These are phyloP conservation scores for Sebastiscus tertius DNA, from an alignment of 2,797 vertebrate genomes.

Conservation along the genomic window DNA sequence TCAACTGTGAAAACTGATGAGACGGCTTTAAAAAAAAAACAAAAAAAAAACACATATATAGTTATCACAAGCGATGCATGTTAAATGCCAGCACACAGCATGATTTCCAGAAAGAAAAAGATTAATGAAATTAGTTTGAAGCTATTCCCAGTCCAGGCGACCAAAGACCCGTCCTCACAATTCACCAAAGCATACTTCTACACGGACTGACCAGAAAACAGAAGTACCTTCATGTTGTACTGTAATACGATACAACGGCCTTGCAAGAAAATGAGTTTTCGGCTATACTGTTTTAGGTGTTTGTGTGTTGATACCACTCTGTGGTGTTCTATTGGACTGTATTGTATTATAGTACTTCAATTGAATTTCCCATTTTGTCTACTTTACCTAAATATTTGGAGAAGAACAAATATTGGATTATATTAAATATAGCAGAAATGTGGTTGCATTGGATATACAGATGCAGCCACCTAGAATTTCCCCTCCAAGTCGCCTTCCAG, in stretches of 20 bases:
- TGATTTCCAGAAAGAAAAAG: constrained; percentile 40
- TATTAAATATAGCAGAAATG: neutral
- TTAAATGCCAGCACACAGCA: constrained; percentile 57
- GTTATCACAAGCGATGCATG: constrained; percentile 52
- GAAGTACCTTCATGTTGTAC: neutral
- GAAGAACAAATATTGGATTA: neutral
- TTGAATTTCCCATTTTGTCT: neutral
- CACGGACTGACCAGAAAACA: constrained; percentile 74
- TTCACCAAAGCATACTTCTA: constrained; percentile 28
- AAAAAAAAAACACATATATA: neutral
- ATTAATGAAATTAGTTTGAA: constrained; percentile 47
- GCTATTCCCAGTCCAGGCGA: constrained; percentile 8
- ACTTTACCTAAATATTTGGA: neutral
- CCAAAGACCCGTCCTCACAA: constrained; percentile 4
- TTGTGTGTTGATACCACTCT: neutral
- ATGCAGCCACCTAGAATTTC: no score
- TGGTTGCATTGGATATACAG: neutral
- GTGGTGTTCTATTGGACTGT: neutral
- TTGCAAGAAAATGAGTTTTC: neutral
- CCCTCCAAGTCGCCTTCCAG: no score
- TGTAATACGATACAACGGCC: neutral
- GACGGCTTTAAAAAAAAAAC: neutral
- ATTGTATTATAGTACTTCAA: neutral
- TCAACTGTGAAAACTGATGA: constrained; percentile 42
- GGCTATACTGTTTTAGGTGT: neutral